phyloP scores from a whole-genome alignment of 2,888 invertebrate species.

The Nezara viridula region DNA sequence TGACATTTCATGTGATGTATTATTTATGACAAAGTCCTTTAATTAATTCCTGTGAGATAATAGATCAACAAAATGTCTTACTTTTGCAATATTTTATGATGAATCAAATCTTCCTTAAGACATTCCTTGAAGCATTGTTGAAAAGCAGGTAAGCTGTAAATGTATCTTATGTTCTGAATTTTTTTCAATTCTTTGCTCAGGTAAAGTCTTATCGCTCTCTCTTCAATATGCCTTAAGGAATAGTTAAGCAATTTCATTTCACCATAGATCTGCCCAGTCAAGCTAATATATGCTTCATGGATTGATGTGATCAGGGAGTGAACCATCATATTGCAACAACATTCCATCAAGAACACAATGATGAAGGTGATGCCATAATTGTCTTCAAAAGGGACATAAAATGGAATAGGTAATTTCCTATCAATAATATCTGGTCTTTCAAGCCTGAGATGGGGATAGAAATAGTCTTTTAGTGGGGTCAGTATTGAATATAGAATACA shows the following conservation, averaged over 20 bases:
- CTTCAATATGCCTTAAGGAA: conserved; percentile 1
- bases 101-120: conserved; percentile 19
- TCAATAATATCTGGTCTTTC: not conserved
- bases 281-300: conserved; percentile 32
- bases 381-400: conserved; percentile 37
- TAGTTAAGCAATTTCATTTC: conserved; percentile 38
- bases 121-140: not conserved
- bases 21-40: not conserved
- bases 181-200: not conserved
- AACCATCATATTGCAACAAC: conserved; percentile 34
- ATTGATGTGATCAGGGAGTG: conserved; percentile 26
- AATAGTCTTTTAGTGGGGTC: not conserved
- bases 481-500: conserved; percentile 23
- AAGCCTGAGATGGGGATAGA: conserved; percentile 20
- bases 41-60: not conserved
- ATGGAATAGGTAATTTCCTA: conserved; percentile 5
- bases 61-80: not conserved
- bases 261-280: conserved; percentile 29
- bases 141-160: not conserved
- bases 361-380: conserved; percentile 20
- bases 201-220: conserved; percentile 25
- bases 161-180: not conserved
- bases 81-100: conserved; percentile 20
- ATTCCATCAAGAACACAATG: conserved; percentile 33
- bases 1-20: not conserved